phyloP scores from a whole-genome alignment of 2,888 invertebrate genomes.

The Phengaris arion region DNA sequence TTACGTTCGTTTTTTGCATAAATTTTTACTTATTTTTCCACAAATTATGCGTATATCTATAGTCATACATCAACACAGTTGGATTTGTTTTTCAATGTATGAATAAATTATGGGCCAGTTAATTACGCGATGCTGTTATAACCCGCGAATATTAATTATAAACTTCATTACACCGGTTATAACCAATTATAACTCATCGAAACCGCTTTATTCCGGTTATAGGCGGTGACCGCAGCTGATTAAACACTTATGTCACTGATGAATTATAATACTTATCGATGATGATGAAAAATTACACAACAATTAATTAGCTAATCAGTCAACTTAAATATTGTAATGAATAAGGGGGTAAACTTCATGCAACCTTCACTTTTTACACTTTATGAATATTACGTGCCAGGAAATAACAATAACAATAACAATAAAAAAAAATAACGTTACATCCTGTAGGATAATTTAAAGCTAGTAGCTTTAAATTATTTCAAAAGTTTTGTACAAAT shows the following conservation, averaged over 20 bases:
- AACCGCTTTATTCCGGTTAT: neutral
- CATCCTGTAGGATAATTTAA: no score
- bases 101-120: neutral
- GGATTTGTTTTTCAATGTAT: slow-evolving; percentile 21
- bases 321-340: no score
- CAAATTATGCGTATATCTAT: neutral
- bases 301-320: no score
- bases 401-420: no score
- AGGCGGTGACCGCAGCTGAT: neutral
- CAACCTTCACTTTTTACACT: no score
- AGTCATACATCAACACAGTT: slow-evolving; percentile 1
- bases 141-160: slow-evolving; percentile 17
- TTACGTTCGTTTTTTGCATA: no score
- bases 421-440: no score
- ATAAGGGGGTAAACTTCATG: no score
- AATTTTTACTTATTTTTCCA: neutral
- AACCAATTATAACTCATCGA: neutral
- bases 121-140: slow-evolving; percentile 20
- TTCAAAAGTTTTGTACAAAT: neutral
- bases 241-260: neutral
- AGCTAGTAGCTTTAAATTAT: neutral
- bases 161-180: slow-evolving; percentile 11
- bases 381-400: no score
- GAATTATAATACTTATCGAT: neutral
- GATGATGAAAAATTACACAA: neutral